phyloP scores from a whole-genome alignment of 64 coral and sea anemone species.

The Exaiptasia diaphana region DNA sequence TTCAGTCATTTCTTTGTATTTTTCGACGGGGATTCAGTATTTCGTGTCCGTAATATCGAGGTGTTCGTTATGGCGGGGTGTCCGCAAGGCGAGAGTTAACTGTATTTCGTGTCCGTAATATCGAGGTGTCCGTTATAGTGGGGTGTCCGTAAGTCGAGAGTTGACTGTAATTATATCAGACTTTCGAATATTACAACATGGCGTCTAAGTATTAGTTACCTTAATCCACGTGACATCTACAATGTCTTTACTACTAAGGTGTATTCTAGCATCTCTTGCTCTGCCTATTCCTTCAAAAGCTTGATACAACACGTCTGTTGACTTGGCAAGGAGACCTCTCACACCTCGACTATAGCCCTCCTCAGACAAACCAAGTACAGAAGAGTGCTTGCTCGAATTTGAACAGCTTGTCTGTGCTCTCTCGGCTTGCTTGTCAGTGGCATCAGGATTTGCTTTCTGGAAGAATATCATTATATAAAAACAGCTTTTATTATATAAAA shows the following conservation, averaged over 20 bases:
- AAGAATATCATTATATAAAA: too few relatives aligned
- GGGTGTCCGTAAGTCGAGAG: too few relatives aligned
- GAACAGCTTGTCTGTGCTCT: constrained; percentile 8
- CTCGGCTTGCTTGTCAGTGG: constrained; percentile 9
- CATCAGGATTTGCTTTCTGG: neutral
- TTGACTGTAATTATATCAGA: too few relatives aligned
- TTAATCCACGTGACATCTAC: constrained; percentile 74
- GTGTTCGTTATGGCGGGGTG: too few relatives aligned
- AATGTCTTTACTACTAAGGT: constrained; percentile 45
- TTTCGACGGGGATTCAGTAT: too few relatives aligned
- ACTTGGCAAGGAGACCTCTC: constrained; percentile 59
- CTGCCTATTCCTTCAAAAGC: constrained; percentile 57
- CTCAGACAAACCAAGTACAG: constrained; percentile 1
- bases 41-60: too few relatives aligned
- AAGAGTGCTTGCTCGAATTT: constrained; percentile 45
- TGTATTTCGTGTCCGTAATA: too few relatives aligned
- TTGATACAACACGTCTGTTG: constrained; percentile 55
- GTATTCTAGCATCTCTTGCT: constrained; percentile 61
- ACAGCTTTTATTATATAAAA: too few relatives aligned
- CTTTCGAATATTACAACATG: too few relatives aligned
- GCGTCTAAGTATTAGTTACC: constrained; percentile 17
- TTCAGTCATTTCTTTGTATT: too few relatives aligned
- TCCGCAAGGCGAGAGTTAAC: too few relatives aligned
- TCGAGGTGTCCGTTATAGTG: too few relatives aligned
- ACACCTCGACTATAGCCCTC: constrained; percentile 40